phyloP scores from a whole-genome alignment of 1,140 invertebrate species.

The Aleiodes sp. region DNA sequence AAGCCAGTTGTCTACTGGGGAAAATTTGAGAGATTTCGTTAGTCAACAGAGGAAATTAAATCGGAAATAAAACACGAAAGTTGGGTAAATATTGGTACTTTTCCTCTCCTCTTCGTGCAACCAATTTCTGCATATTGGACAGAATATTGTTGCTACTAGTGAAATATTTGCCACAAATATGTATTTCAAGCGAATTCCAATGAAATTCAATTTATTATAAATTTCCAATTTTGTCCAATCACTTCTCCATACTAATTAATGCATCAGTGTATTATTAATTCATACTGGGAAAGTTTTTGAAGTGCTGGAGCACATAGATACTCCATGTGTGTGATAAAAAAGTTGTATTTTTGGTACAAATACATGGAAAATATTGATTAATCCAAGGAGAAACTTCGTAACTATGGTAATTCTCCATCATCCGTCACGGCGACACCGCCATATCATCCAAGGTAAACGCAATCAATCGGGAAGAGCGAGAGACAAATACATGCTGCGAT shows the following conservation, averaged over 20 bases:
- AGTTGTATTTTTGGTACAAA: background rate
- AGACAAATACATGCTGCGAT: background rate
- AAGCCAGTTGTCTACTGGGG: background rate
- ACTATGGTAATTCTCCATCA: constrained; percentile 13
- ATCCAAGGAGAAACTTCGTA: no score
- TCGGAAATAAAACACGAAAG: background rate
- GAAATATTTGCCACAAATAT: constrained; percentile 6
- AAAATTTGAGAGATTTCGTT: background rate
- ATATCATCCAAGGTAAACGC: background rate
- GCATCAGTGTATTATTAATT: background rate
- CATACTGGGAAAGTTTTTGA: background rate
- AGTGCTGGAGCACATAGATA: background rate
- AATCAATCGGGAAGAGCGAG: background rate
- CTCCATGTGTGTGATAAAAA: background rate
- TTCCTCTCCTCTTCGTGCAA: constrained; percentile 6
- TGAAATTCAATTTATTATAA: background rate
- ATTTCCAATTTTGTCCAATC: background rate
- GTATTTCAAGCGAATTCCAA: background rate
- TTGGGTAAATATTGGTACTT: background rate
- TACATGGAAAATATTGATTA: background rate
- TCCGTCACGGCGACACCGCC: background rate
- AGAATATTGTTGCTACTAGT: background rate
- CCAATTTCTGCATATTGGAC: constrained; percentile 5
- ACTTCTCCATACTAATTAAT: background rate
- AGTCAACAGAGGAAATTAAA: background rate